Evolutionary conservation across 1,140 invertebrate species (phyloP).

Genomic region (Brachionus angularis): DNA sequence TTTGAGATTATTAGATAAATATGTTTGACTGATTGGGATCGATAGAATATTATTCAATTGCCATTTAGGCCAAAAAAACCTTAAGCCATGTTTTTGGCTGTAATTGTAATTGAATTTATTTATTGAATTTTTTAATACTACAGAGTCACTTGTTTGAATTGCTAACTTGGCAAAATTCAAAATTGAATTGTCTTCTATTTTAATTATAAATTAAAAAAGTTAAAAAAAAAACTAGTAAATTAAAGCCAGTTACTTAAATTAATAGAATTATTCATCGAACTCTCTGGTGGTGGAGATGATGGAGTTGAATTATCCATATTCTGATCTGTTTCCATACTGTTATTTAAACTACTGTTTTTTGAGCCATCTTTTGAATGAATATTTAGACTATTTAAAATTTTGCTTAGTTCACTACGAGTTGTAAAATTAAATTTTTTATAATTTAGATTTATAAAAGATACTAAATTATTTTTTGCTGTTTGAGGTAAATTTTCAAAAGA

Average conservation of each 20-base stretch:
- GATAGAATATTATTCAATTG: conserved; percentile 20
- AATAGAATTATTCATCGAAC: too few relatives aligned
- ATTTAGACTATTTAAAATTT: neutral
- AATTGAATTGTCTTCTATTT: conserved; percentile 7
- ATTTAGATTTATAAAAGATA: conserved; percentile 13
- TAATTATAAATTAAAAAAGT: neutral
- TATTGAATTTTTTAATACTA: conserved; percentile 15
- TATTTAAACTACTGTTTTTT: too few relatives aligned
- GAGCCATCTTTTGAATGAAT: too few relatives aligned
- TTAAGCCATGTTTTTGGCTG: neutral
- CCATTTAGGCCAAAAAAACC: conserved; percentile 43
- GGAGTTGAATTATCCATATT: too few relatives aligned
- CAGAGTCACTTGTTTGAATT: neutral
- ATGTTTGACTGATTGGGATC: neutral
- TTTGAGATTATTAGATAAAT: conserved; percentile 34
- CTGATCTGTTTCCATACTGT: too few relatives aligned
- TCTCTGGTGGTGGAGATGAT: too few relatives aligned
- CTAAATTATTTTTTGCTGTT: neutral
- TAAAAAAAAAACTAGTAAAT: too few relatives aligned
- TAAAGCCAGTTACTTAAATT: too few relatives aligned
- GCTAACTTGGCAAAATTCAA: neutral
- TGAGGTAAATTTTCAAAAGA: neutral
- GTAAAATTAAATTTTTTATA: conserved; percentile 9
- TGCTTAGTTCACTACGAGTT: neutral
- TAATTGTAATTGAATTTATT: conserved; percentile 7